A percentile compares a stretch with the other conserved stretches of the same genome.
Evolutionary conservation across 64 coral and sea anemone species (phyloP).

Genomic region (Astreopora myriophthalma): DNA sequence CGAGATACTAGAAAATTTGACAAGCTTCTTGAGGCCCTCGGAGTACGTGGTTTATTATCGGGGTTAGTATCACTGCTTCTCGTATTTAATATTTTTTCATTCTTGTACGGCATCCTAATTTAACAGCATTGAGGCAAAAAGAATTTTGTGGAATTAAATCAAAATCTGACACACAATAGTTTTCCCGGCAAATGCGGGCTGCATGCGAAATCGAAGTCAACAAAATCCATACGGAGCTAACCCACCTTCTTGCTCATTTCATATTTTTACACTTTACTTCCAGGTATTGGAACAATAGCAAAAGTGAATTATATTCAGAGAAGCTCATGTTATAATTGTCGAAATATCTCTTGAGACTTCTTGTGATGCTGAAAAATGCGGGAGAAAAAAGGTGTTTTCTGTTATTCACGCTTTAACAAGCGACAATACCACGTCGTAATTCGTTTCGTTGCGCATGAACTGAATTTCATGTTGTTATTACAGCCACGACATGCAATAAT

Average conservation of each 20-base stretch:
- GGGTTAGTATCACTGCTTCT: constrained; percentile 60
- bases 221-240: not conserved
- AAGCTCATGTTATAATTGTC: not conserved
- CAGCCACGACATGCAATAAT: too few species aligned
- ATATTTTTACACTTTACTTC: not conserved
- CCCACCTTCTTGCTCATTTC: not conserved
- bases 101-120: not conserved
- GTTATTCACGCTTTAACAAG: not conserved
- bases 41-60: constrained; percentile 65
- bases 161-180: too few species aligned
- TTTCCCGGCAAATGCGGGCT: too few species aligned
- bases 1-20: constrained; percentile 74
- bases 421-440: not conserved
- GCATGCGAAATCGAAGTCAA: too few species aligned
- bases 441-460: not conserved
- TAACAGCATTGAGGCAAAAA: not conserved
- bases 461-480: not conserved
- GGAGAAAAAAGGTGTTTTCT: not conserved
- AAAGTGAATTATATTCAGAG: too few species aligned
- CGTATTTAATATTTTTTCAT: not conserved
- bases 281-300: not conserved
- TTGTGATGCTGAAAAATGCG: not conserved
- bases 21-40: constrained; percentile 80
- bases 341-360: not conserved
- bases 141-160: not conserved